These are phyloP conservation scores for Macaria liturata DNA, from an alignment of 2,888 invertebrate species.

Conservation along the genomic window DNA sequence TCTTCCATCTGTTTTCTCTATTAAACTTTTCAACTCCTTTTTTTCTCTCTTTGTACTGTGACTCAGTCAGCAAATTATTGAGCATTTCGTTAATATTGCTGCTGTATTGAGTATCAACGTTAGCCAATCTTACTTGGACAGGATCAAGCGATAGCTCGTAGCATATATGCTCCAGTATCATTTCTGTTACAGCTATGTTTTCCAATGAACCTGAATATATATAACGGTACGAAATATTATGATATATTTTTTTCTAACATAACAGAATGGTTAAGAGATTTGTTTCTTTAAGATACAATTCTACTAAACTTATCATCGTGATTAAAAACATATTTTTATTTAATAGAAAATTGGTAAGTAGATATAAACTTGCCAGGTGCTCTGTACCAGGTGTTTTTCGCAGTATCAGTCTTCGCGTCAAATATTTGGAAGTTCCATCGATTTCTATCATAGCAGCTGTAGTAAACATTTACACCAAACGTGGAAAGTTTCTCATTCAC, in stretches of 20 bases:
- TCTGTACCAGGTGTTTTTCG: slow-evolving; percentile 59
- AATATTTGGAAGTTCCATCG: slow-evolving; percentile 50
- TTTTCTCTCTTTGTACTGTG: slow-evolving; percentile 77
- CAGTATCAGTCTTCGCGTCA: slow-evolving; percentile 53
- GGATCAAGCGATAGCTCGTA: slow-evolving; percentile 80
- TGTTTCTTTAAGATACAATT: background rate
- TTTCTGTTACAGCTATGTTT: slow-evolving; percentile 79
- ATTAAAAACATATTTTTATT: background rate
- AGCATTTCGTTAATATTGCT: slow-evolving; percentile 67
- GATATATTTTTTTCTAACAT: no score
- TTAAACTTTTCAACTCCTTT: slow-evolving; percentile 80
- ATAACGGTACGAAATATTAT: no score
- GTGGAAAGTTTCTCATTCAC: slow-evolving; percentile 48
- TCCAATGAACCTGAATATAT: slow-evolving; percentile 48
- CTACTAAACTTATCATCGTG: no score
- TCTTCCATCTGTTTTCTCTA: slow-evolving; percentile 87
- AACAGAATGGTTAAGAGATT: background rate
- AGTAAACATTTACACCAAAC: slow-evolving; percentile 35
- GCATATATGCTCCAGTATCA: slow-evolving; percentile 85
- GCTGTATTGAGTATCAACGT: slow-evolving; percentile 59
- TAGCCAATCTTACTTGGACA: slow-evolving; percentile 76
- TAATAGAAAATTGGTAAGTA: background rate
- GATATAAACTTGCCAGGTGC: slow-evolving; percentile 50
- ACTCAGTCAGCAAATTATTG: slow-evolving; percentile 71
- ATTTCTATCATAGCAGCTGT: slow-evolving; percentile 53